These are phyloP conservation scores for Microtus richardsoni DNA, from an alignment of 2,113 vertebrate species.

Conservation along the genomic window DNA sequence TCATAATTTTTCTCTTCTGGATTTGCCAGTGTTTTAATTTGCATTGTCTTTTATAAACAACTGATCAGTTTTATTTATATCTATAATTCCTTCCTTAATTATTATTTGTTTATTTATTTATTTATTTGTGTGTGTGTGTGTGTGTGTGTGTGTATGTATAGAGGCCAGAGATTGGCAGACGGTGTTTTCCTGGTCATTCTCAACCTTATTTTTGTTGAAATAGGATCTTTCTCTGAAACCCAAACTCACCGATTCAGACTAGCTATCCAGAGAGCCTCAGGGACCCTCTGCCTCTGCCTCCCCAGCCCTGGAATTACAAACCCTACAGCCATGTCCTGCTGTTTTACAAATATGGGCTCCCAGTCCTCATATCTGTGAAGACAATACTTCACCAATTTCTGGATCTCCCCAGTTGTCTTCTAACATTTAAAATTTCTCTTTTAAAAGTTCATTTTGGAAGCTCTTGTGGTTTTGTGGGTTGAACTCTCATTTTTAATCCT, in stretches of 20 bases:
- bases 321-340: fast-evolving
- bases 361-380: neutral
- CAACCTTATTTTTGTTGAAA: neutral
- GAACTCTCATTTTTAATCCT: neutral
- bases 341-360: neutral
- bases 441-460: neutral
- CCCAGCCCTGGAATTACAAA: no score
- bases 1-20: neutral
- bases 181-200: neutral
- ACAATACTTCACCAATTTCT: neutral
- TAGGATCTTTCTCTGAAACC: neutral
- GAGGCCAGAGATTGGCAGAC: neutral
- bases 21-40: neutral
- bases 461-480: neutral
- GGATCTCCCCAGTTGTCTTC: neutral
- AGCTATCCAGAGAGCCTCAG: neutral
- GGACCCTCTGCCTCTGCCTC: neutral
- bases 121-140: neutral
- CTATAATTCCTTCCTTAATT: neutral
- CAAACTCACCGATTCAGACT: neutral
- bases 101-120: neutral
- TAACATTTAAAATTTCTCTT: neutral
- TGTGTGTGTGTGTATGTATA: neutral
- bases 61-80: neutral
- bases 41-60: neutral